Evolutionary conservation across 2,113 vertebrate genomes (phyloP), one percentile per base, ranked within the genome.

Genomic region (Thunnus thynnus): DNA sequence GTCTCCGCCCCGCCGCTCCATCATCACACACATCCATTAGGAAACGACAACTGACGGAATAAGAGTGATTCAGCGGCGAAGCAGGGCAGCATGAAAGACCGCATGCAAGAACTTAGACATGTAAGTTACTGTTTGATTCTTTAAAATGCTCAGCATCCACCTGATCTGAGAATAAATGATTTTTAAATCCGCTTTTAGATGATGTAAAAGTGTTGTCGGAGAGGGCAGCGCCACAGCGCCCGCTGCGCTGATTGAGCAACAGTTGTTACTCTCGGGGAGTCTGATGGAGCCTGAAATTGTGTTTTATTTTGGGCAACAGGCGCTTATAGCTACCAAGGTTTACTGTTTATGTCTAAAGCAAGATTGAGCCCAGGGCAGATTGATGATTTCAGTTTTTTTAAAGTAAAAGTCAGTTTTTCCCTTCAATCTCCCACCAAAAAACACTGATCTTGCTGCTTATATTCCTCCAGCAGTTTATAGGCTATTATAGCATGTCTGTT

Each of bases 21-120:
- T 77, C 88, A 78, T 18, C 78, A 58, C 64, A 60, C 69, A 22
- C 36, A 80, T 41, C 82, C 72, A 36, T 7, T 25, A 51, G n/a
- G 64, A 78, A 57, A 22, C 63, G 75, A 36, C 30, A 73, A 25
- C 52, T 58, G 65, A 30, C 12, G 80, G 65, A 46, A 70, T 13
- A 78, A 72, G 72, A 78, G 65, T 56, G 13, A 56, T 80, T 52
- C 51, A 61, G 55, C 11, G 67, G 22, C 10, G 22, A 32, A 27
- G 36, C 22, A 30, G 44, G 69, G 41, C 78, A 61, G 67, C 89
- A 94, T 94, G 92, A 94, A 94, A 88, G 93, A 95, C 86, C 94
- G 93, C 62, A 94, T 92, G 87, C 93, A 93, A 80, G 93, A 95
- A 93, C 91, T 94, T 81, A 78, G 63, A 89, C 93, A 93, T 62